Base-by-base conservation (phyloP, 2,113 vertebrate genomes). In the Vireo altiloquus region DNA sequence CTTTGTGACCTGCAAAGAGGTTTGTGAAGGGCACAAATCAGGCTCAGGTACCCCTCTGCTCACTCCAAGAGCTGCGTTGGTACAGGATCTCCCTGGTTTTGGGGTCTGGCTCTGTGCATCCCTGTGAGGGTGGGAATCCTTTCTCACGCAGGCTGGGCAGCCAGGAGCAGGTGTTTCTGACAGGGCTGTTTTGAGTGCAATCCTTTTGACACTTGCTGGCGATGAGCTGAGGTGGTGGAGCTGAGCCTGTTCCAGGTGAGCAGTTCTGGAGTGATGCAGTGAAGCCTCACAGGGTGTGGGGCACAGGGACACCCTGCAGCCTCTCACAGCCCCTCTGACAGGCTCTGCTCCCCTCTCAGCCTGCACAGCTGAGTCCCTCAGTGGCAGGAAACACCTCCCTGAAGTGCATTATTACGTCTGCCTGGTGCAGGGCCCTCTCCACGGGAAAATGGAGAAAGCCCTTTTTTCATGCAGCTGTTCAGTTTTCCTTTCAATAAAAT, bases 191-290 rank as follows among this genome's bases (percentile, higher is more conserved):
- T 72, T 72, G 74, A 89, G 63, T 31, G 78, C 87, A 80, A 4
- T 89, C 10, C 3, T 69, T 94, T 40, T 91, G 94, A 87, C 65
- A 9, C 91, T 94, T 79, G 70, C 81, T 91, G 87, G 33, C 80
- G 35, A 35, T 39, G 31, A 71, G 53, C 82, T 44, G 84, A 44
- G 81, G 14, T 68, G 81, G 64, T 61, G 80, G 63, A 76, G 76
- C 93, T 44, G 47, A 64, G 40, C 92, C 59, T 15, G 61, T 81
- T 94, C 69, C 90, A 82, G 78, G 70, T 92, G 93, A 92, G 82
- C n/a, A 23, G 49, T 77, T 85, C 66, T 53, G 42, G 70, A 76
- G 80, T 1, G 10, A 21, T 23, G 56, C 87, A 52, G 49, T 52
- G 80, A 68, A 53, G 56, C 35, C 46, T n/a, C 54, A 15, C 33